Conservation (phyloP, 2,113 vertebrate species). For the Rhombomys opimus region DNA sequence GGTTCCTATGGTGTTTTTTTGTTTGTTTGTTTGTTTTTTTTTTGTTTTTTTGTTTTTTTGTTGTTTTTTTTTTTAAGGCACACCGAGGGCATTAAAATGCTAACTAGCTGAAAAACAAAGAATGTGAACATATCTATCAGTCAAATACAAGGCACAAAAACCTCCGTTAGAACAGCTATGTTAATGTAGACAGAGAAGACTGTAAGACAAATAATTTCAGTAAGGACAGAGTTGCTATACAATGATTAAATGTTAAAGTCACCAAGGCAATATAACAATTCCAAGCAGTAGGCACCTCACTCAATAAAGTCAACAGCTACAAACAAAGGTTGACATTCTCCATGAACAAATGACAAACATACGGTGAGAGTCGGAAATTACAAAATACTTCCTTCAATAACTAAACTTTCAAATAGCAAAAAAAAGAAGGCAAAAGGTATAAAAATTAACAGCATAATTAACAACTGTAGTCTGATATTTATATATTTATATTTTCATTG, state of each 20-base stretch:
- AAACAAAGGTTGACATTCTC: slow-evolving; percentile 19
- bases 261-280: slow-evolving; percentile 15
- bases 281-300: background rate
- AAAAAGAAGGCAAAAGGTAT: background rate
- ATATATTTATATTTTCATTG: background rate
- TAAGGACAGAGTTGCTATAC: background rate
- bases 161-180: background rate
- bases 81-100: background rate
- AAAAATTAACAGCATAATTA: background rate
- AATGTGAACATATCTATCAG: background rate
- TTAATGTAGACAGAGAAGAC: slow-evolving; percentile 15
- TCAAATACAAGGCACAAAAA: background rate
- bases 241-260: slow-evolving; percentile 27
- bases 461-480: background rate
- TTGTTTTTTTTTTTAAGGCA: background rate
- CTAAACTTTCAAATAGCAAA: background rate
- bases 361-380: background rate
- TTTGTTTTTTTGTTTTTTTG: background rate
- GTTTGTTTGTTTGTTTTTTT: too few relatives aligned
- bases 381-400: background rate
- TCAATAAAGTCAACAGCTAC: slow-evolving; percentile 22
- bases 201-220: slow-evolving; percentile 39
- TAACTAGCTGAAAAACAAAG: background rate
- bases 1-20: background rate
- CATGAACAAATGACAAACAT: slow-evolving; percentile 10